Evolutionary conservation across 1,140 invertebrate species (phyloP).

Genomic region (Chironomus tepperi): DNA sequence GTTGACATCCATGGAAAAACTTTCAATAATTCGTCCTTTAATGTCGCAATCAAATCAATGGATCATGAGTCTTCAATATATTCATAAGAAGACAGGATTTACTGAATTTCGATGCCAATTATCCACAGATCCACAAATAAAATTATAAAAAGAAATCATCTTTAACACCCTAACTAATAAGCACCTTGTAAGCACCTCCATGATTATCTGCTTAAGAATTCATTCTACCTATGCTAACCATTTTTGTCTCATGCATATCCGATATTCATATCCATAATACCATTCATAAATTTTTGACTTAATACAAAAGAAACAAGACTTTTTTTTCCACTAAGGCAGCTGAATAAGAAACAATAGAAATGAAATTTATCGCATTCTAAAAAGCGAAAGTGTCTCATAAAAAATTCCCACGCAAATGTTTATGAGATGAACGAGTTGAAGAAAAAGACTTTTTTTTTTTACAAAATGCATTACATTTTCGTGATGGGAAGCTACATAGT

Average conservation of each 20-base stretch:
- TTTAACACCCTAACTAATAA: too few species aligned
- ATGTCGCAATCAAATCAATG: too few species aligned
- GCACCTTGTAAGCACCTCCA: too few species aligned
- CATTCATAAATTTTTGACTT: too few species aligned
- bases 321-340: background rate
- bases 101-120: too few species aligned
- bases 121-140: too few species aligned
- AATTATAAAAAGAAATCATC: too few species aligned
- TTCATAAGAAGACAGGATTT: too few species aligned
- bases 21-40: too few species aligned
- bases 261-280: background rate
- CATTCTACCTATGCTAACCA: background rate
- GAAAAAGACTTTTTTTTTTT: background rate
- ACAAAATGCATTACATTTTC: background rate
- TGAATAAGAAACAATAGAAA: background rate
- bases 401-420: background rate
- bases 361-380: too few species aligned
- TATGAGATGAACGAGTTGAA: background rate
- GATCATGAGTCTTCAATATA: too few species aligned
- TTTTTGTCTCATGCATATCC: background rate
- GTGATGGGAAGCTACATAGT: background rate
- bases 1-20: too few species aligned
- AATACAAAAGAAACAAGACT: background rate
- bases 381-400: constrained; percentile 10
- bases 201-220: background rate